These are phyloP conservation scores for Drosophila prosaltans DNA, from an alignment of 1,140 invertebrate species.

Conservation along the genomic window DNA sequence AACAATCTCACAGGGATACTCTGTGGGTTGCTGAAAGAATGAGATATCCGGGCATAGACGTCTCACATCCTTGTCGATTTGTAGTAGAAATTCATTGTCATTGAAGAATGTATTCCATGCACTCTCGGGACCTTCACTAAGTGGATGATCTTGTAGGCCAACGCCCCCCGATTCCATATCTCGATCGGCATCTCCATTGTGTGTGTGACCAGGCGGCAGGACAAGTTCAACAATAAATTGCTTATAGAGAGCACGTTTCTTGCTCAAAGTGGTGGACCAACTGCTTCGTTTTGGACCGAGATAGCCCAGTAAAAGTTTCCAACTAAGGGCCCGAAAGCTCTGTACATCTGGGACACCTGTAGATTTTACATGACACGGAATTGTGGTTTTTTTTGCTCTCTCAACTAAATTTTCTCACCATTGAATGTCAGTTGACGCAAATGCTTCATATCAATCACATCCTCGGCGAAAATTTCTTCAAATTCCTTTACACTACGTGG, in stretches of 20 bases:
- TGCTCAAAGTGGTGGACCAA: conserved; percentile 87
- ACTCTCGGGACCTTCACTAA: conserved; percentile 97
- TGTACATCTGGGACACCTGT: conserved; percentile 92
- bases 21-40: conserved; percentile 96
- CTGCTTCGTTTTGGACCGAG: conserved; percentile 87
- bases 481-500: conserved; percentile 88
- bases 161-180: conserved; percentile 62
- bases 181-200: conserved; percentile 84
- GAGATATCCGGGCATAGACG: conserved; percentile 97
- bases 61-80: conserved; percentile 98
- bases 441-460: conserved; percentile 87
- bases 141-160: conserved; percentile 89
- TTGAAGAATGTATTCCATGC: conserved; percentile 96
- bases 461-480: conserved; percentile 87
- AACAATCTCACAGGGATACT: conserved; percentile 91
- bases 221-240: conserved; percentile 95
- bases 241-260: conserved; percentile 90
- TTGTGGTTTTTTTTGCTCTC: not conserved
- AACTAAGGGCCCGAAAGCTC: conserved; percentile 89
- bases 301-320: conserved; percentile 93
- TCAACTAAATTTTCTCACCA: conserved; percentile 84
- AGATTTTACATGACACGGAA: conserved; percentile 42
- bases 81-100: conserved; percentile 95
- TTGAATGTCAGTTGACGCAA: conserved; percentile 90
- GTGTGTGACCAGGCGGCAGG: conserved; percentile 88